phyloP scores from a whole-genome alignment of 2,888 invertebrate genomes.

The Sinopyrophorus schimmeli region DNA sequence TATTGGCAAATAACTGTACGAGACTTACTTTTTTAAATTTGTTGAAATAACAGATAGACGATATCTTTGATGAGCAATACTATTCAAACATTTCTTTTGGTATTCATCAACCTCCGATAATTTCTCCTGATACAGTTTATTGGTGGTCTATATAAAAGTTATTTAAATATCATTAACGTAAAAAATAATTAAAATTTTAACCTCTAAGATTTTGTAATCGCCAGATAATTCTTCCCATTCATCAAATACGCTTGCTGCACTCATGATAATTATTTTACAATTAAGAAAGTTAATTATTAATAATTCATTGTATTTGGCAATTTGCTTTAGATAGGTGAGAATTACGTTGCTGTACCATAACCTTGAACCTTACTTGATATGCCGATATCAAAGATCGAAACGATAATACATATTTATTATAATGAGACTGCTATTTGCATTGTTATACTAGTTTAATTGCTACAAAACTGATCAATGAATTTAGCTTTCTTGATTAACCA shows the following conservation, averaged over 20 bases:
- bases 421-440: too few relatives aligned
- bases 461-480: too few relatives aligned
- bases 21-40: constrained; percentile 76
- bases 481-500: too few relatives aligned
- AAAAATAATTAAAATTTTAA: constrained; percentile 48
- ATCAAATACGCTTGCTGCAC: constrained; percentile 44
- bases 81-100: constrained; percentile 86
- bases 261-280: constrained; percentile 38
- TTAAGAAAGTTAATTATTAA: too few relatives aligned
- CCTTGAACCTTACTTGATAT: too few relatives aligned
- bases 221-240: constrained; percentile 80
- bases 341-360: too few relatives aligned
- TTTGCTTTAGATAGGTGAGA: too few relatives aligned
- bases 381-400: too few relatives aligned
- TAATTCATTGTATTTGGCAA: too few relatives aligned
- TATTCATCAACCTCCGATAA: constrained; percentile 81
- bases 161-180: constrained; percentile 3
- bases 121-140: constrained; percentile 82
- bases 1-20: constrained; percentile 5
- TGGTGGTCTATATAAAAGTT: constrained; percentile 63
- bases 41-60: constrained; percentile 80
- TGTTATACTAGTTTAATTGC: too few relatives aligned
- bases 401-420: too few relatives aligned
- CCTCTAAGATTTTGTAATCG: constrained; percentile 83
- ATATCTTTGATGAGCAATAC: constrained; percentile 90